phyloP scores from a whole-genome alignment of 2,888 invertebrate genomes.

The Serripes groenlandicus region DNA sequence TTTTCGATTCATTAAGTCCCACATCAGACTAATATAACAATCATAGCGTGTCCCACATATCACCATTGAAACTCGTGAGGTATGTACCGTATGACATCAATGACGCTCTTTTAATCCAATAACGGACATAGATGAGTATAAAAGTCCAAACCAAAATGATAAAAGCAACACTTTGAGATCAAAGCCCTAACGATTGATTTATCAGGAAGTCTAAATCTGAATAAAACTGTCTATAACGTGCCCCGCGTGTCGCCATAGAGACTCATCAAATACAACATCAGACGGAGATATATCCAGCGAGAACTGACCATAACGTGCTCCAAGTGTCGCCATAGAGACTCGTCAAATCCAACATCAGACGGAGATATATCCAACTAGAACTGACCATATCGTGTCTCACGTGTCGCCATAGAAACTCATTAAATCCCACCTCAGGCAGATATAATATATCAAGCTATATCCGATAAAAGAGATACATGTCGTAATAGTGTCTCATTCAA shows the following conservation, averaged over 20 bases:
- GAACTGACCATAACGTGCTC: too few species aligned
- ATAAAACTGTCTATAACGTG: constrained; percentile 67
- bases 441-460: too few species aligned
- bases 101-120: too few species aligned
- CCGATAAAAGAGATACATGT: too few species aligned
- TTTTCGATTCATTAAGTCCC: constrained; percentile 76
- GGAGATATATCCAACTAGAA: constrained; percentile 17
- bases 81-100: too few species aligned
- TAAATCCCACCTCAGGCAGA: too few species aligned
- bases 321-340: constrained; percentile 75
- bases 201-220: too few species aligned
- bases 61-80: constrained; percentile 71
- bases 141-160: too few species aligned
- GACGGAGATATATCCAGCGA: constrained; percentile 46
- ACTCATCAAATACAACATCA: constrained; percentile 74
- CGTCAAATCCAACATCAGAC: constrained; percentile 74
- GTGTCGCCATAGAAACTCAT: constrained; percentile 75
- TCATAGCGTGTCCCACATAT: constrained; percentile 81
- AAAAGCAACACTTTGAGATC: too few species aligned
- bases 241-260: constrained; percentile 77
- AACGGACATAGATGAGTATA: constrained; percentile 60
- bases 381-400: constrained; percentile 81
- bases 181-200: too few species aligned
- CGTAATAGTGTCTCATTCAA: constrained; percentile 75
- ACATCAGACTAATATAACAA: constrained; percentile 58